Evolutionary conservation across 2,113 vertebrate genomes (phyloP).

Genomic region (Sceloporus undulatus): DNA sequence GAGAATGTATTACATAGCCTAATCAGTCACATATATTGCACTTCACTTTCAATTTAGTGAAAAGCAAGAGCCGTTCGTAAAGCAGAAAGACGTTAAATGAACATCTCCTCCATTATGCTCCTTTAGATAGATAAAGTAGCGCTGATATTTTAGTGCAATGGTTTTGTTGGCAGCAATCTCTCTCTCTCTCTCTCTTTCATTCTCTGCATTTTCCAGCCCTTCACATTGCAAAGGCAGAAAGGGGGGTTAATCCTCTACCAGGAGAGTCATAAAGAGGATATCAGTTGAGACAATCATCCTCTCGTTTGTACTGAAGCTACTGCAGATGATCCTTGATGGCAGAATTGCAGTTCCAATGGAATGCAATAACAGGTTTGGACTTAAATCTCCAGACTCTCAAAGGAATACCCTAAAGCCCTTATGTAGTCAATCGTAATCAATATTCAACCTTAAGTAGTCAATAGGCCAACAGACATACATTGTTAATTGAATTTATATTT

Average conservation of each 20-base stretch:
- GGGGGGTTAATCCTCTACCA: neutral
- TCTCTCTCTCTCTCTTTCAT: neutral
- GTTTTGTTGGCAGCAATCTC: neutral
- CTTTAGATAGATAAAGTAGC: neutral
- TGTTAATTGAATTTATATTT: neutral
- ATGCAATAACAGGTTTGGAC: neutral
- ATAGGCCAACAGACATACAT: neutral
- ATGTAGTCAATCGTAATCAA: neutral
- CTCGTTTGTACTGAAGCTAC: neutral
- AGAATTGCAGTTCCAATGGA: neutral
- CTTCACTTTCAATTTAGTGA: constrained; percentile 64
- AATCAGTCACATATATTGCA: constrained; percentile 72
- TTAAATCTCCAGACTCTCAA: neutral
- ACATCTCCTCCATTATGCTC: constrained; percentile 33
- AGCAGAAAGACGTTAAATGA: constrained; percentile 63
- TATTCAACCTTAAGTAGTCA: too few species aligned
- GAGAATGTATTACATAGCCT: constrained; percentile 64
- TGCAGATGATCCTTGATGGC: neutral
- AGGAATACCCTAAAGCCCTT: neutral
- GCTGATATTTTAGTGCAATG: neutral
- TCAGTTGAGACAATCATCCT: neutral
- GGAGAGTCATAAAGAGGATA: neutral
- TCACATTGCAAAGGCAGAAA: neutral
- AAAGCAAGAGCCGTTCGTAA: constrained; percentile 68
- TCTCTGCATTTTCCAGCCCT: neutral